Evolutionary conservation across 2,113 vertebrate species (phyloP).

Genomic region (Hypomesus transpacificus): DNA sequence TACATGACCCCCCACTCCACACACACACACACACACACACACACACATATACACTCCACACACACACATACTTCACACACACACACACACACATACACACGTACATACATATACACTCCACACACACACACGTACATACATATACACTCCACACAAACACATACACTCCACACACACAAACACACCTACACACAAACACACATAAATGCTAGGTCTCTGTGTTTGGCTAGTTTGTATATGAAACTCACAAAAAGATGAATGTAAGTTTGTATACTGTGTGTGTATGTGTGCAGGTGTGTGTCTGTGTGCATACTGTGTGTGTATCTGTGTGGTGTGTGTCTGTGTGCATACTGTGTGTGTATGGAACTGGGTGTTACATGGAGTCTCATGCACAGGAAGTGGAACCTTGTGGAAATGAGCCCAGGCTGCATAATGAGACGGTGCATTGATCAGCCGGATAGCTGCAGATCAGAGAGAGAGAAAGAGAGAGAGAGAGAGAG

Average conservation of each 20-base stretch:
- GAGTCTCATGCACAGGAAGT: slow-evolving; percentile 33
- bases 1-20: background rate
- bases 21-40: background rate
- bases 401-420: slow-evolving; percentile 1
- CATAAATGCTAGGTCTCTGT: background rate
- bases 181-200: background rate
- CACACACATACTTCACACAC: background rate
- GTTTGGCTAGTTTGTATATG: background rate
- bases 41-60: background rate
- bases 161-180: background rate
- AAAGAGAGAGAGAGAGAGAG: background rate
- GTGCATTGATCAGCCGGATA: background rate
- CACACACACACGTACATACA: slow-evolving; percentile 12
- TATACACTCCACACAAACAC: background rate
- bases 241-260: background rate
- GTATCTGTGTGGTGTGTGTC: slow-evolving; percentile 15
- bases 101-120: background rate
- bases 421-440: background rate
- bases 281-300: slow-evolving; percentile 7
- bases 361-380: slow-evolving; percentile 22
- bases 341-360: background rate
- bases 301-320: background rate
- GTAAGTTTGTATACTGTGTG: background rate
- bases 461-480: background rate
- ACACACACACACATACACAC: background rate